Evolutionary conservation across 2,888 invertebrate species (phyloP).

Genomic region (Eristalinus aeneus): DNA sequence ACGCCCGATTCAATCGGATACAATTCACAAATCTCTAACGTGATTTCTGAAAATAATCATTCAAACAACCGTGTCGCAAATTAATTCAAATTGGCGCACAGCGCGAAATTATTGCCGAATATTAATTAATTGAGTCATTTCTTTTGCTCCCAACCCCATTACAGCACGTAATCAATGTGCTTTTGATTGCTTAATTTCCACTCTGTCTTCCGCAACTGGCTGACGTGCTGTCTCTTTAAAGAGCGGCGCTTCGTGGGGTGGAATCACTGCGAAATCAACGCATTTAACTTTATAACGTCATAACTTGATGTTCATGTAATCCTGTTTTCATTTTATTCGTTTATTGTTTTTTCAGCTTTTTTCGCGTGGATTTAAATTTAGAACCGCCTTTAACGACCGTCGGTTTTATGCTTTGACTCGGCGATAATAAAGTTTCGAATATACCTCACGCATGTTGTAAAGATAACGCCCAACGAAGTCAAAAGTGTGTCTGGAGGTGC

Average conservation of each 20-base stretch:
- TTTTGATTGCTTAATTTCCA: background rate
- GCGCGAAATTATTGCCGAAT: background rate
- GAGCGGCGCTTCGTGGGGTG: background rate
- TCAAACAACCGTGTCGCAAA: background rate
- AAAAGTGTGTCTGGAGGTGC: background rate
- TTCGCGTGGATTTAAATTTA: background rate
- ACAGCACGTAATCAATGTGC: background rate
- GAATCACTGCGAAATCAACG: constrained; percentile 19
- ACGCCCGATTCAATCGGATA: too few species aligned
- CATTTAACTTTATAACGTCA: constrained; percentile 21
- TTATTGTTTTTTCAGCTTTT: background rate
- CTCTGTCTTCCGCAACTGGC: background rate
- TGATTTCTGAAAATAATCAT: background rate
- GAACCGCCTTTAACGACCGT: constrained; percentile 19
- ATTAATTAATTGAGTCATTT: constrained; percentile 4
- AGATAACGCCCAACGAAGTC: background rate
- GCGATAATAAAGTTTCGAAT: constrained; percentile 23
- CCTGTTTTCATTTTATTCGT: background rate
- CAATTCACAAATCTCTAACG: too few species aligned
- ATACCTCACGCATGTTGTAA: constrained; percentile 2
- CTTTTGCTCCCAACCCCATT: background rate
- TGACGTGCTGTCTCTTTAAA: background rate
- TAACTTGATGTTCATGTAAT: constrained; percentile 17
- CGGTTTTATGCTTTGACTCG: constrained; percentile 16
- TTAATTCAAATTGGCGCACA: background rate